Base-by-base conservation (phyloP, 2,888 invertebrate species). In the Andrena marginata region DNA sequence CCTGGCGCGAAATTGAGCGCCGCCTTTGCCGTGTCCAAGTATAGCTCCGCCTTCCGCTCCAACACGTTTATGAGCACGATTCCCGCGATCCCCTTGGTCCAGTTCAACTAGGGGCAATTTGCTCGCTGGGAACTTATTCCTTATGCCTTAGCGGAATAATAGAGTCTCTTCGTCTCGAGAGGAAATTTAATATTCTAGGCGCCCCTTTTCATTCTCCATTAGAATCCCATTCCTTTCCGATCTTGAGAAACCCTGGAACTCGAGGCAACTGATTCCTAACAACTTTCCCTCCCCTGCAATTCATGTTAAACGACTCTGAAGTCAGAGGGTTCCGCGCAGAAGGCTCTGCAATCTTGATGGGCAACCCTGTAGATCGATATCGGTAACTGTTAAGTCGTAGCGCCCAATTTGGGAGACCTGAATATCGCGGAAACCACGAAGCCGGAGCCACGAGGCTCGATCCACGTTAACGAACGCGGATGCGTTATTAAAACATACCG, bases 21-120 rank as follows among this genome's bases (percentile, higher is more conserved):
- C 75, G 75, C 78, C 77, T 60, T 76, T 77, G 49, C 65, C 77
- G 56, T 56, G 70, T 60, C 65, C 33, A 64, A 26, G 31, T 26
- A 23, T 23, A 59, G 48, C 59, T 49, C 6, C 33, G 6, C 20
- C 23, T 56, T 26, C 48, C 16, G 10, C 20, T 59, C 29, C 59
- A 20, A 10, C 8, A 16, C n/a, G 29, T 20, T 20, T 33, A 1
- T n/a, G 26, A n/a, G 33, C 33, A 1, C 23, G 23, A 26, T 23
- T 10, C 23, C 54, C 0, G 54, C 23, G 54, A 10, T 54, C 26
- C 20, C 56, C 23, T 10, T 23, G 56, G 56, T 56, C 23, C 56
- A 56, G 23, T 26, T 26, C 20, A 26, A 26, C 20, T 26, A 10
- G 1, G 23, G 26, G 26, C 23, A 56, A 56, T 56, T 56, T 23